A percentile compares a stretch with the other conserved stretches of the same genome.
These are phyloP conservation scores for Erethizon dorsatum DNA, from an alignment of 2,797 vertebrate genomes.

Conservation along the genomic window DNA sequence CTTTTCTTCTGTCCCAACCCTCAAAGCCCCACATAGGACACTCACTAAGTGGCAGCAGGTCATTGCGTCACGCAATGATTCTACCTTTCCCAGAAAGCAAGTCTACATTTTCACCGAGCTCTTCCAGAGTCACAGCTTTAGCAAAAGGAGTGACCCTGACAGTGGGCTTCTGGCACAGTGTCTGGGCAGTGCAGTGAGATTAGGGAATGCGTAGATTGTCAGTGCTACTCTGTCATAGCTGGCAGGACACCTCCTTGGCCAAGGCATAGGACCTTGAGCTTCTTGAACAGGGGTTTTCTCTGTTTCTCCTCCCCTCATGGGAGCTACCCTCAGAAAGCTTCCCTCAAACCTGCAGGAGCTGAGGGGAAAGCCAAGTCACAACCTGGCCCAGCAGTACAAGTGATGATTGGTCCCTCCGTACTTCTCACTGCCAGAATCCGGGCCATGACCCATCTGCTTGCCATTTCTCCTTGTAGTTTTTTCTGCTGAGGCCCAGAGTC, in stretches of 20 bases:
- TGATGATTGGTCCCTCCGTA: not conserved
- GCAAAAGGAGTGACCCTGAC: not conserved
- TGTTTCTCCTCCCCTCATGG: not conserved
- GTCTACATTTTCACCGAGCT: not conserved
- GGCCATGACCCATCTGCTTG: fast-evolving
- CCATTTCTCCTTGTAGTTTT: not conserved
- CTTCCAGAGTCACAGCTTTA: not conserved
- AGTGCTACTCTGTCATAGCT: fast-evolving
- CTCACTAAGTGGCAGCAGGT: not conserved
- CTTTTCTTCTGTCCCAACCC: not conserved
- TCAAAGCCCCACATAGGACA: not conserved
- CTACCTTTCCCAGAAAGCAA: not conserved
- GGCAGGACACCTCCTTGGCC: not conserved
- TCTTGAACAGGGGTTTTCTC: not conserved
- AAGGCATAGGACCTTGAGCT: not conserved
- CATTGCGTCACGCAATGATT: not conserved
- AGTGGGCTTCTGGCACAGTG: not conserved
- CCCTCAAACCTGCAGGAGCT: not conserved
- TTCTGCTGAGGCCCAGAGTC: not conserved
- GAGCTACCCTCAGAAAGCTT: not conserved
- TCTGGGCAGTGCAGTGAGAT: not conserved
- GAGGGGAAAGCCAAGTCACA: not conserved
- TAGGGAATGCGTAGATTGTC: not conserved
- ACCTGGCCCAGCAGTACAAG: not conserved
- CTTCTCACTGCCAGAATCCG: not conserved